phyloP scores from a whole-genome alignment of 2,113 vertebrate species.

The Osmerus mordax region DNA sequence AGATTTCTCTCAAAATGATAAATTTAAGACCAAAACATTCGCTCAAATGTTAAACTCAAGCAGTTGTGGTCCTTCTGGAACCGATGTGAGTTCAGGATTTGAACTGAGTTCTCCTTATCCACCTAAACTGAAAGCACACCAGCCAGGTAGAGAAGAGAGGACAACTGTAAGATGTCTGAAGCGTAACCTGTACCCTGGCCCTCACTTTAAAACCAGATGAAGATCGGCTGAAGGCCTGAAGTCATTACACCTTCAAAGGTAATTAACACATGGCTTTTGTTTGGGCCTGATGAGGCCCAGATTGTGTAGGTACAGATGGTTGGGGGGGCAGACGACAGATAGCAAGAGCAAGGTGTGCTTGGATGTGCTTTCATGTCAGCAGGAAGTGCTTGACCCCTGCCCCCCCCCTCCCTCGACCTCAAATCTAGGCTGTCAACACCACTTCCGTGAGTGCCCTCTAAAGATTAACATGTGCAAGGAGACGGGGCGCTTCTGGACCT shows the following conservation, averaged over 20 bases:
- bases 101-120: conserved; percentile 20
- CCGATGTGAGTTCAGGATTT: conserved; percentile 12
- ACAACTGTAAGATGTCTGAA: conserved; percentile 61
- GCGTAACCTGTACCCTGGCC: conserved; percentile 61
- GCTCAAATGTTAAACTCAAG: conserved; percentile 34
- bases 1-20: conserved; percentile 50
- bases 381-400: conserved; percentile 70
- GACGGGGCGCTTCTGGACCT: conserved; percentile 40
- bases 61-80: conserved; percentile 23
- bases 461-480: conserved; percentile 71
- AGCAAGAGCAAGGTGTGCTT: conserved; percentile 73
- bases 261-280: conserved; percentile 79
- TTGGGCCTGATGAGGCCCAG: conserved; percentile 69
- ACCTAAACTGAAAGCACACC: conserved; percentile 32
- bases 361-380: conserved; percentile 75
- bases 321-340: conserved; percentile 52
- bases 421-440: conserved; percentile 71
- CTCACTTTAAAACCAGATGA: conserved; percentile 71
- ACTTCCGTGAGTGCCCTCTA: conserved; percentile 66
- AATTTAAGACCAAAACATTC: conserved; percentile 36
- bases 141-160: conserved; percentile 51
- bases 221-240: conserved; percentile 62
- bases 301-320: conserved; percentile 74
- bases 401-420: conserved; percentile 62
- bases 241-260: conserved; percentile 78